phyloP scores from a whole-genome alignment of 2,888 invertebrate genomes.

The Acanthosepion pharaonis region DNA sequence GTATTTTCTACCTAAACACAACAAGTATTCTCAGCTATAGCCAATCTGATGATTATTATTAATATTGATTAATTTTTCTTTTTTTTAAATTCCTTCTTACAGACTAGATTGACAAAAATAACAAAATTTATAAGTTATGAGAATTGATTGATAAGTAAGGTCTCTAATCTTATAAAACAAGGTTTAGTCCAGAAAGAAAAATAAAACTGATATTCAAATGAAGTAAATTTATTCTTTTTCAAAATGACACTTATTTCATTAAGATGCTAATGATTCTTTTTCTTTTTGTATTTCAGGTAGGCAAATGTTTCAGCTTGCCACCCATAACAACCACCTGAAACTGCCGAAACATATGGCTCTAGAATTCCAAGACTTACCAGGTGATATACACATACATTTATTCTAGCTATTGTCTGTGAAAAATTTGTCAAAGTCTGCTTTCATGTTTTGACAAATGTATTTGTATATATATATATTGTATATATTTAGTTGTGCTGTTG shows the following conservation, averaged over 20 bases:
- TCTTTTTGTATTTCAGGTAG: constrained; percentile 39
- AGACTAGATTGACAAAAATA: no score
- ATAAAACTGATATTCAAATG: no score
- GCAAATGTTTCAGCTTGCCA: constrained; percentile 45
- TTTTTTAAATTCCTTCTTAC: no score
- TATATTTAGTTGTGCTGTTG: not conserved
- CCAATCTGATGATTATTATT: no score
- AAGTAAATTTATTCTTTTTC: no score
- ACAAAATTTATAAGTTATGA: no score
- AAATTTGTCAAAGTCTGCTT: not conserved
- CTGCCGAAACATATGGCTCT: constrained; percentile 44
- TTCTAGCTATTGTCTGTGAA: constrained; percentile 17
- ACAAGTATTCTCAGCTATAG: no score
- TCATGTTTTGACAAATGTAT: not conserved
- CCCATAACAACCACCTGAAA: constrained; percentile 43
- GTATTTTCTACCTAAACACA: no score
- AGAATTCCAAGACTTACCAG: constrained; percentile 47
- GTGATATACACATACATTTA: constrained; percentile 36
- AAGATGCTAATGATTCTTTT: not conserved
- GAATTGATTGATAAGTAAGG: no score
- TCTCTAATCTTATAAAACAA: no score
- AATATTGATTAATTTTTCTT: no score
- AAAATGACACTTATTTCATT: not conserved
- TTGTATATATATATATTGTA: not conserved
- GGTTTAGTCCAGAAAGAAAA: no score